These are phyloP conservation scores for Proales similis DNA, from an alignment of 1,140 invertebrate species.

Conservation along the genomic window DNA sequence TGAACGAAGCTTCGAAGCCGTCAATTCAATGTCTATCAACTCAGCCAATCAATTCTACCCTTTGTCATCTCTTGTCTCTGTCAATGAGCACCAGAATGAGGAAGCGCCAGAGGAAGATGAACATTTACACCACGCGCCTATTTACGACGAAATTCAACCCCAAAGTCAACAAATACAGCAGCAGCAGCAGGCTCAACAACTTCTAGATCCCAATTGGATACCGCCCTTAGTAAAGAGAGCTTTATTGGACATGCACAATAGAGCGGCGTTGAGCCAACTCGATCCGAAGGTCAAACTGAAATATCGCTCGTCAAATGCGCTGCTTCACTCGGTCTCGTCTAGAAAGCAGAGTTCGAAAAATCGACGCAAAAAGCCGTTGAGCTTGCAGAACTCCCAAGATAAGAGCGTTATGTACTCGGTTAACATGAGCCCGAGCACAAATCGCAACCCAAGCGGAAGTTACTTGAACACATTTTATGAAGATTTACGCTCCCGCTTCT, in stretches of 20 bases:
- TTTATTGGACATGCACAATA: slow-evolving; percentile 30
- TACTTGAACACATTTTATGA: slow-evolving; percentile 38
- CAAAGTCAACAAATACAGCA: background rate
- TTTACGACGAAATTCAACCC: background rate
- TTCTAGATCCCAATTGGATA: slow-evolving; percentile 35
- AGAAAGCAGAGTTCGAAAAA: background rate
- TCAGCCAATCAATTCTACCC: slow-evolving; percentile 26
- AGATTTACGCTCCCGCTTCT: slow-evolving; percentile 16
- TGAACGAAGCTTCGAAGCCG: slow-evolving; percentile 3
- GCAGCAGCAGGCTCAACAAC: slow-evolving; percentile 18
- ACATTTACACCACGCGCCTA: no score
- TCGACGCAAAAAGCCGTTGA: slow-evolving; percentile 22
- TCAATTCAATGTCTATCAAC: slow-evolving; percentile 20
- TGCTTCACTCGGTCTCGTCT: slow-evolving; percentile 4
- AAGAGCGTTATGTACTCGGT: slow-evolving; percentile 5
- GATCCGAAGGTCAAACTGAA: slow-evolving; percentile 34
- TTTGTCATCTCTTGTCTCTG: background rate
- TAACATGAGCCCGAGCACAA: slow-evolving; percentile 8
- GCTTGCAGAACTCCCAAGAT: slow-evolving; percentile 34
- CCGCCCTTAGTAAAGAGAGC: slow-evolving; percentile 2
- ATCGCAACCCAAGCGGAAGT: background rate
- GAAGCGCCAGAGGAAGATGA: no score
- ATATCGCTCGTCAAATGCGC: slow-evolving; percentile 16
- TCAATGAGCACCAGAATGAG: background rate
- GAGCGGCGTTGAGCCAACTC: slow-evolving; percentile 20